Evolutionary conservation across 2,797 vertebrate species (phyloP).

Genomic region (Scarus forsteni): DNA sequence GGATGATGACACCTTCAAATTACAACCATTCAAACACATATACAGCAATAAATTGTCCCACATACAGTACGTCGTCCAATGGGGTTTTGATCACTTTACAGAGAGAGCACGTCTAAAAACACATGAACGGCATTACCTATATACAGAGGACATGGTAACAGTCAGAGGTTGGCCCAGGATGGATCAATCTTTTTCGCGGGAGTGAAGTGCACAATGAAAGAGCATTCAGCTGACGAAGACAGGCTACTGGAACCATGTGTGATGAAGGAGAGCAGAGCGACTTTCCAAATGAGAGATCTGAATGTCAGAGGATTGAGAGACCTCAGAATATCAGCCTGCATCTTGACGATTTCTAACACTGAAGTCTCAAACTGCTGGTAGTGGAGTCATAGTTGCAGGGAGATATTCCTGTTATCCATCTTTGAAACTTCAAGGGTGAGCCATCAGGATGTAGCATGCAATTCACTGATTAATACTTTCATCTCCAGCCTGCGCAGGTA

Average conservation of each 20-base stretch:
- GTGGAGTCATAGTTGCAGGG: conserved; percentile 45
- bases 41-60: conserved; percentile 82
- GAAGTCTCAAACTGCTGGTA: conserved; percentile 58
- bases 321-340: conserved; percentile 42
- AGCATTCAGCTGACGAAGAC: conserved; percentile 70
- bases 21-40: conserved; percentile 83
- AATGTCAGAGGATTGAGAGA: conserved; percentile 52
- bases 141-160: conserved; percentile 84
- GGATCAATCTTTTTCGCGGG: conserved; percentile 61
- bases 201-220: conserved; percentile 63
- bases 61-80: conserved; percentile 79
- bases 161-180: conserved; percentile 76
- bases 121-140: conserved; percentile 82
- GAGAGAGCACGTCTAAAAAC: conserved; percentile 83
- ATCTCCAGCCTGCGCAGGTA: conserved; percentile 35
- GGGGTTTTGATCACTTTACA: conserved; percentile 79
- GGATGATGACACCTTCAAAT: conserved; percentile 81
- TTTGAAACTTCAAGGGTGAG: conserved; percentile 27
- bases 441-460: conserved; percentile 1
- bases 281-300: conserved; percentile 57
- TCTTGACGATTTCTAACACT: conserved; percentile 43
- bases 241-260: conserved; percentile 59
- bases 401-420: conserved; percentile 42
- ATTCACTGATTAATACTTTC: conserved; percentile 37
- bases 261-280: conserved; percentile 32